phyloP scores from a whole-genome alignment of 2,888 invertebrate species.

The Lepidochrysops patricia region DNA sequence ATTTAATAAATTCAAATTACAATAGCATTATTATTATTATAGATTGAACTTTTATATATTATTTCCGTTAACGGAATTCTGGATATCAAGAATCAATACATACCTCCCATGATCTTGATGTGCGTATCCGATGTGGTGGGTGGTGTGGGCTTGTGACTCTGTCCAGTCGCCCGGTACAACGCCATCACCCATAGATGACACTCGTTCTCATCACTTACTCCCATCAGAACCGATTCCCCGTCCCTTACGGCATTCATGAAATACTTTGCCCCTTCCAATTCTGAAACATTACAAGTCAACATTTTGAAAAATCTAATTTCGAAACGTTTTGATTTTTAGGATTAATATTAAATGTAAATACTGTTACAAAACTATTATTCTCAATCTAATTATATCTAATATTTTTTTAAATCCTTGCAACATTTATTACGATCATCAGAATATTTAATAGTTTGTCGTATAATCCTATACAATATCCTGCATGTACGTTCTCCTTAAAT shows the following conservation, averaged over 20 bases:
- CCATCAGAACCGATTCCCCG: slow-evolving; percentile 96
- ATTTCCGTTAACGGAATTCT: not conserved
- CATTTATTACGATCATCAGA: too few relatives aligned
- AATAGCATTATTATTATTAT: not conserved
- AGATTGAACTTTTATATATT: not conserved
- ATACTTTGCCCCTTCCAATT: slow-evolving; percentile 92
- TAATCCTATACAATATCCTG: too few relatives aligned
- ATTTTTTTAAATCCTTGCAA: too few relatives aligned
- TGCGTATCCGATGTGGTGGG: slow-evolving; percentile 84
- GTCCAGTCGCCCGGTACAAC: slow-evolving; percentile 98
- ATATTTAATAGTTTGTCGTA: too few relatives aligned
- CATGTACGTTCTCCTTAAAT: too few relatives aligned
- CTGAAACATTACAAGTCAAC: slow-evolving; percentile 51
- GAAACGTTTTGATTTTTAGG: not conserved
- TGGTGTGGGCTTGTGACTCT: slow-evolving; percentile 98
- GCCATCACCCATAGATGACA: slow-evolving; percentile 99
- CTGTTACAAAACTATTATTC: not conserved
- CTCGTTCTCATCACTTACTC: slow-evolving; percentile 97
- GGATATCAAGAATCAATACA: slow-evolving; percentile 28
- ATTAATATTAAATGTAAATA: not conserved
- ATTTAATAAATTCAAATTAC: not conserved
- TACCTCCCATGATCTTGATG: slow-evolving; percentile 90
- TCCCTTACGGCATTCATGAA: slow-evolving; percentile 99
- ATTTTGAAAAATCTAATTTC: not conserved
- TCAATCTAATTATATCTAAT: too few relatives aligned